phyloP scores from a whole-genome alignment of 2,797 vertebrate species.

The Enteromius paludinosus region DNA sequence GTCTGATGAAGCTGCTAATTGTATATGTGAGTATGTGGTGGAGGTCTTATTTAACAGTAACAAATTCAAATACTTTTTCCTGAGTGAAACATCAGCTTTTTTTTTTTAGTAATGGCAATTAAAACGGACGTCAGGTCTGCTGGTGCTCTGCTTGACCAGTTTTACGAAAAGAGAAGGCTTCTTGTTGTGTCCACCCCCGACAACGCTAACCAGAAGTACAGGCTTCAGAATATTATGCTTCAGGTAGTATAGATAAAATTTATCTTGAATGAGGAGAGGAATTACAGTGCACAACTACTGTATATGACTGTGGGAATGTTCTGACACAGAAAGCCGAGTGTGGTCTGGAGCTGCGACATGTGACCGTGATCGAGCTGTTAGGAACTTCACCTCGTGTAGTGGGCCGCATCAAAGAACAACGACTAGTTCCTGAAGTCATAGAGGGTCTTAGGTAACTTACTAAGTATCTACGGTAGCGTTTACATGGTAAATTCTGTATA shows the following conservation, averaged over 20 bases:
- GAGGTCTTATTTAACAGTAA: neutral
- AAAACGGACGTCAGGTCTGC: conserved; percentile 85
- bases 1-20: conserved; percentile 81
- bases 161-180: conserved; percentile 89
- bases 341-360: conserved; percentile 87
- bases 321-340: conserved; percentile 84
- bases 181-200: conserved; percentile 89
- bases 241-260: conserved; percentile 78
- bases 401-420: conserved; percentile 87
- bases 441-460: conserved; percentile 87
- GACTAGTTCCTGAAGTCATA: conserved; percentile 82
- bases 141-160: conserved; percentile 89
- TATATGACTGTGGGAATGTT: neutral
- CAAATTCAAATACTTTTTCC: neutral
- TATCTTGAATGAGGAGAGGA: neutral
- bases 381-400: conserved; percentile 85
- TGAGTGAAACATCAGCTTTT: conserved; percentile 11
- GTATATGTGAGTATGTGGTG: conserved; percentile 73
- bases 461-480: neutral
- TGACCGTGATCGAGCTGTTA: conserved; percentile 89
- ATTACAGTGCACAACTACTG: too few relatives aligned
- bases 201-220: conserved; percentile 85
- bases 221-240: conserved; percentile 90
- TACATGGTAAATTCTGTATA: neutral
- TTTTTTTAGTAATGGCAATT: conserved; percentile 85